A percentile compares a stretch with the other conserved stretches of the same genome.
These are phyloP conservation scores for Aleiodes alternator DNA, from an alignment of 2,888 invertebrate genomes.

Conservation along the genomic window DNA sequence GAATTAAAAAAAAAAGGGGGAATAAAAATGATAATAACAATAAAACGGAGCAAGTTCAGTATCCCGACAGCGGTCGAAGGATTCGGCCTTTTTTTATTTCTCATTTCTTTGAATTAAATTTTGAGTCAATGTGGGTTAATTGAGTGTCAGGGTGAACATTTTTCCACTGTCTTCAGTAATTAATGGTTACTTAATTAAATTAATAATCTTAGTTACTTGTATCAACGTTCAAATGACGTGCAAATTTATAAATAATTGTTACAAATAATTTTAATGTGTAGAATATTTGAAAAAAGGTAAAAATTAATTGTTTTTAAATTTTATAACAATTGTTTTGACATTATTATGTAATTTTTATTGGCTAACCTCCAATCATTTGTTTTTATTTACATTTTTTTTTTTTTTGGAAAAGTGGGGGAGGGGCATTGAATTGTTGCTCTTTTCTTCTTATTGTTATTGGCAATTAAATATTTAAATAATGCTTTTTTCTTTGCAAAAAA, in stretches of 20 bases:
- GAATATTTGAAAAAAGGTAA: not conserved
- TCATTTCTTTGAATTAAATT: not conserved
- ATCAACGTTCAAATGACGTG: not conserved
- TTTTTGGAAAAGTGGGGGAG: not conserved
- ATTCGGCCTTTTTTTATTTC: not conserved
- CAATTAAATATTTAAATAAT: not conserved
- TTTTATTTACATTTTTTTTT: constrained; percentile 13
- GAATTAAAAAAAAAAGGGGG: not conserved
- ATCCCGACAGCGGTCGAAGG: not conserved
- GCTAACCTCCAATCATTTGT: not conserved
- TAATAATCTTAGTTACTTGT: not conserved
- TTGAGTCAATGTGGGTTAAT: not conserved
- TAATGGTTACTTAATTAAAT: not conserved
- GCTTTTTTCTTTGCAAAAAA: not conserved
- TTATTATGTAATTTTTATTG: not conserved
- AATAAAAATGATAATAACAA: not conserved
- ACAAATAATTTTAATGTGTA: not conserved
- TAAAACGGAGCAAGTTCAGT: constrained; percentile 11
- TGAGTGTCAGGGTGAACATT: constrained; percentile 7
- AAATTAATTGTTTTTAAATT: not conserved
- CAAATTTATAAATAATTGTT: not conserved
- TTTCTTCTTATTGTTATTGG: not conserved
- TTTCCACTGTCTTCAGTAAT: too few relatives aligned
- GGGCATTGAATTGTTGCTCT: not conserved
- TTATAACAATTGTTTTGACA: not conserved